A percentile compares a stretch with the other conserved stretches of the same genome.
These are phyloP conservation scores for Periphyllus acericola DNA, from an alignment of 2,888 invertebrate genomes.

Conservation along the genomic window DNA sequence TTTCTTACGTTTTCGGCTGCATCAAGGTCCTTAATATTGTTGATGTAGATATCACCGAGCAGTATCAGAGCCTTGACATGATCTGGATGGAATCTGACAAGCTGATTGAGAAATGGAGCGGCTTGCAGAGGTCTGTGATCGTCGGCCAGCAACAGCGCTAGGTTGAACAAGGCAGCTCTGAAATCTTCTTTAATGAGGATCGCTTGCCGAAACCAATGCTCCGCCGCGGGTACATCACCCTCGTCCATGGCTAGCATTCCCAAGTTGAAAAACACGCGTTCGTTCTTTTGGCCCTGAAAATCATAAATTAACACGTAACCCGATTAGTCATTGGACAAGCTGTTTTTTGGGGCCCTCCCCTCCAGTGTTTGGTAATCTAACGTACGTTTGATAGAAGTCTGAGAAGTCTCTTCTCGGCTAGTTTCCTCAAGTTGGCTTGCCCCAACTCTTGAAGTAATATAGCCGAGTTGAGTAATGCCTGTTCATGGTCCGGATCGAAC, in stretches of 20 bases:
- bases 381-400: slow-evolving; percentile 77
- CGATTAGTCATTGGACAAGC: not conserved
- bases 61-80: slow-evolving; percentile 94
- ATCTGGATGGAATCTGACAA: slow-evolving; percentile 90
- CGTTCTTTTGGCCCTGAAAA: slow-evolving; percentile 77
- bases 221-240: slow-evolving; percentile 86
- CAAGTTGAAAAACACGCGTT: slow-evolving; percentile 92
- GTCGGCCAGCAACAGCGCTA: slow-evolving; percentile 89
- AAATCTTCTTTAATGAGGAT: slow-evolving; percentile 89
- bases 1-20: slow-evolving; percentile 88
- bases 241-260: slow-evolving; percentile 98
- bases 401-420: slow-evolving; percentile 82
- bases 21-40: slow-evolving; percentile 91
- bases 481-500: slow-evolving; percentile 93
- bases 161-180: slow-evolving; percentile 92
- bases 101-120: slow-evolving; percentile 89
- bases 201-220: slow-evolving; percentile 86
- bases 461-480: slow-evolving; percentile 93
- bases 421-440: slow-evolving; percentile 79
- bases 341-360: not conserved
- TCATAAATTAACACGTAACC: not conserved
- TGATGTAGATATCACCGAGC: slow-evolving; percentile 95
- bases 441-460: slow-evolving; percentile 92
- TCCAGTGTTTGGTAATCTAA: too few species aligned
- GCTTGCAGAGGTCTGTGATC: slow-evolving; percentile 89